Evolutionary conservation across 2,888 invertebrate species (phyloP), one percentile per base, ranked within the genome.

Genomic region (Orthosia gracilis): DNA sequence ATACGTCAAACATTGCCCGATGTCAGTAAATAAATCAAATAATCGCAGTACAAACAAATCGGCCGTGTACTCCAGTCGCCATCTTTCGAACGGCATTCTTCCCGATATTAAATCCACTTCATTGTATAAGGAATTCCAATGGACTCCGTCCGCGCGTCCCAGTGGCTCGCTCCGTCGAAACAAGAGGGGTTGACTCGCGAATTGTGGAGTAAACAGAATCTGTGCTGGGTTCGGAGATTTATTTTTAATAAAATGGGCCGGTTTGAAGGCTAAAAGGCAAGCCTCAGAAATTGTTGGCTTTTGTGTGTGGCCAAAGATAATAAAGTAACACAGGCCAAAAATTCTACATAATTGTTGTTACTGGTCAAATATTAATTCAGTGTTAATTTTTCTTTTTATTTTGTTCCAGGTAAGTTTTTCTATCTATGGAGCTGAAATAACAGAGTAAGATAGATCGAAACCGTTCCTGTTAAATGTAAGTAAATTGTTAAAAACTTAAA

Each of bases 101-200:
- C 80, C 87, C 92, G 94, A 96, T 96, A 96, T 96, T 96, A 96
- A 96, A 96, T 96, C 96, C 94, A 95, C 95, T 96, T 93, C 95
- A 94, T 92, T 93, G 92, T 92, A 92, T 92, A 93, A 94, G 93
- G 94, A 95, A 95, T 95, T 94, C 94, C 94, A 92, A 94, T 94
- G 94, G 94, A 94, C 92, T 92, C 82, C 82, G 88, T 81, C 85
- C 45, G 52, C 52, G 31, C 52, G 31, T 58, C 84, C 88, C 80
- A 80, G 64, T 72, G 87, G 87, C 88, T 88, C 86, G 73, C 76
- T 82, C 79, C 78, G 84, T 87, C 84, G 85, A 84, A 84, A 83
- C 84, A 80, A 85, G 80, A 82, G 66, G 87, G 83, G 83, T 81
- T 79, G 81, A 83, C 82, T 78, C n/a, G 82, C 64, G 81, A 71